Evolutionary conservation across 2,888 invertebrate genomes (phyloP), one percentile per base, ranked within the genome.

Genomic region (Drosophila barbarae): DNA sequence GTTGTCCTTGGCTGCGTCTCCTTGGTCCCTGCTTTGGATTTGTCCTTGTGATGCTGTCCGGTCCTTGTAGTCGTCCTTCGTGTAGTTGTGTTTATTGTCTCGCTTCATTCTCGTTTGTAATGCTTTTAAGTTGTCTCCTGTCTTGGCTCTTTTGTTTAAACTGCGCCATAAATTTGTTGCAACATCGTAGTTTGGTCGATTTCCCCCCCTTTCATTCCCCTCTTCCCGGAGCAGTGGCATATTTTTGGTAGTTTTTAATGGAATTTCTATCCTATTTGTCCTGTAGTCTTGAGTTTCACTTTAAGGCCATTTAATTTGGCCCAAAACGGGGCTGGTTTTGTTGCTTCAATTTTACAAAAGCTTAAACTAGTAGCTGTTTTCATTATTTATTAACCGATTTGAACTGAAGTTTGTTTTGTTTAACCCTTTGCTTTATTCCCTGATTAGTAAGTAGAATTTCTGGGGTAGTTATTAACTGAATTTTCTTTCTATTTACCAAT

Each of bases 21-120:
- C 56, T 61, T 30, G 57, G 69, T 28, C 49, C 55, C 56, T 50
- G 46, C 54, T 64, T 56, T 61, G 52, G 70, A 69, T 58, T 64
- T 69, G 63, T 63, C 46, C 38, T 56, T 34, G 44, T 49, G 65
- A 15, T 64, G 35, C 34, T 28, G 49, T 38, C 38, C 30, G 28
- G 34, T 56, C 55, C 34, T 51, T 46, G 54, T 51, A 52, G 49
- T 63, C 39, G 59, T 69, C 39, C 52, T 51, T 41, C 57, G 52
- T 60, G 72, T 74, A 69, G 74, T 76, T 80, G 81, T 68, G 60
- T 78, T 82, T 78, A 78, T 78, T 78, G 71, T 78, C 60, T 65
- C 47, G 54, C 63, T 61, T 75, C 75, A 77, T 68, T 75, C 74
- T 78, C 74, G 76, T 73, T 74, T 69, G 77, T 79, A 72, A 69